Percentiles rank a stretch among this genome's conserved stretches.
phyloP scores from a whole-genome alignment of 1,140 invertebrate genomes.

The Amyelois transitella region DNA sequence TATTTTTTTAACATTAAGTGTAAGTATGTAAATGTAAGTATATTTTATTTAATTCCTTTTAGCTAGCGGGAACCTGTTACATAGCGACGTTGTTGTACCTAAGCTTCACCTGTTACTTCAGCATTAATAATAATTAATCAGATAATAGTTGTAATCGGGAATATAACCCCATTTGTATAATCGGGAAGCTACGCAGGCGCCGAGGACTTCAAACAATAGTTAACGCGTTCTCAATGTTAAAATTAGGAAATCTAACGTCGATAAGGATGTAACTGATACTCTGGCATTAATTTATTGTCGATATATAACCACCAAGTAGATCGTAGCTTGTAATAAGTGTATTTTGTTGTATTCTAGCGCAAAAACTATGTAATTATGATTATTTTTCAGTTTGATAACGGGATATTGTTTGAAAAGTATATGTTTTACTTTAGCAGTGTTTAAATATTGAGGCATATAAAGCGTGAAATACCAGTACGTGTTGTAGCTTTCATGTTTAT shows the following conservation, averaged over 20 bases:
- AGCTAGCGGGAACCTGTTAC: background rate
- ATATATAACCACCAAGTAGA: slow-evolving; percentile 47
- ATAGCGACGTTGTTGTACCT: background rate
- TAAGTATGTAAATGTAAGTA: no score
- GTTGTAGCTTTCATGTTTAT: slow-evolving; percentile 9
- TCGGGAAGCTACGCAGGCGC: slow-evolving; percentile 9
- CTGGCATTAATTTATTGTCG: slow-evolving; percentile 50
- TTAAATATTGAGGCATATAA: slow-evolving; percentile 21
- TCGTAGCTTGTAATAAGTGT: slow-evolving; percentile 60
- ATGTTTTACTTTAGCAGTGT: slow-evolving; percentile 43
- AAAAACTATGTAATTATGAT: slow-evolving; percentile 58
- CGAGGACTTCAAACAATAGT: background rate
- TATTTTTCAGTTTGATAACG: slow-evolving; percentile 32
- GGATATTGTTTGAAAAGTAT: slow-evolving; percentile 41
- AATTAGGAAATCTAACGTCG: slow-evolving; percentile 8
- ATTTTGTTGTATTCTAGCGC: slow-evolving; percentile 63
- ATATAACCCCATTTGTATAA: background rate
- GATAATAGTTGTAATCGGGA: background rate
- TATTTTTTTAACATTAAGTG: no score
- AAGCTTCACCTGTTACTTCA: background rate
- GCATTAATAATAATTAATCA: background rate
- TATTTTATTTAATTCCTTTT: background rate
- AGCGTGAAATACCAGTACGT: slow-evolving; percentile 1
- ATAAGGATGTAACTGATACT: slow-evolving; percentile 17
- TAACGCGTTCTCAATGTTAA: slow-evolving; percentile 9